These are phyloP conservation scores for Polyergus mexicanus DNA, from an alignment of 1,140 invertebrate species.

Conservation along the genomic window DNA sequence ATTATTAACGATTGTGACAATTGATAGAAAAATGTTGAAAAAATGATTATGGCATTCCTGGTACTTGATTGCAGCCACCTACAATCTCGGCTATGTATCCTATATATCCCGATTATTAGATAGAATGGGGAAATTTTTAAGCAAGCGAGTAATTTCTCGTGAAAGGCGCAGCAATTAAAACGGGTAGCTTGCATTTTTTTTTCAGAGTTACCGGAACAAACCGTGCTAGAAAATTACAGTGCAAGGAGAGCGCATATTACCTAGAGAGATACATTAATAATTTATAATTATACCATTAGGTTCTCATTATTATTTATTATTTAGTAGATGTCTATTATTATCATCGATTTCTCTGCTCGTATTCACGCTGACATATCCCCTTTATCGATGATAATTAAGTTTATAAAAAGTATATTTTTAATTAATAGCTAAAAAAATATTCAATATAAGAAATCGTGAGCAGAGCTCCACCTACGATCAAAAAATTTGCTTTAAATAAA, in stretches of 20 bases:
- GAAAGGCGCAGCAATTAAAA: constrained; percentile 61
- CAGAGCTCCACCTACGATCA: neutral
- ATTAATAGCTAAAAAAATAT: no score
- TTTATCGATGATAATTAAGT: constrained; percentile 5
- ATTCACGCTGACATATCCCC: no score
- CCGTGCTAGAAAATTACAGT: constrained; percentile 41
- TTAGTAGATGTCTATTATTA: constrained; percentile 29
- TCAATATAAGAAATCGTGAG: neutral
- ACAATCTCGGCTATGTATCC: neutral
- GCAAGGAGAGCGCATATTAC: constrained; percentile 30
- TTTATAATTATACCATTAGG: constrained; percentile 45
- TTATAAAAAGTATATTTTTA: neutral
- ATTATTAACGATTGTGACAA: neutral
- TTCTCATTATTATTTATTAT: constrained; percentile 49
- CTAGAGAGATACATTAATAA: constrained; percentile 52
- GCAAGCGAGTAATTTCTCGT: constrained; percentile 47
- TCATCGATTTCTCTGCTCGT: neutral
- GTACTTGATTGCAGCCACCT: neutral
- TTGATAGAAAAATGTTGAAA: constrained; percentile 5
- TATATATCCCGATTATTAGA: constrained; percentile 23
- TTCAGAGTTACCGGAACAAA: constrained; percentile 55
- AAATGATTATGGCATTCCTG: constrained; percentile 24
- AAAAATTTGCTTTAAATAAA: neutral
- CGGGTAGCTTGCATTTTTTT: constrained; percentile 46
- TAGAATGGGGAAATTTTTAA: constrained; percentile 58